A percentile compares a stretch with the other conserved stretches of the same genome.
Evolutionary conservation across 2,797 vertebrate genomes (phyloP).

Genomic region (Bryconaethiops microstoma): DNA sequence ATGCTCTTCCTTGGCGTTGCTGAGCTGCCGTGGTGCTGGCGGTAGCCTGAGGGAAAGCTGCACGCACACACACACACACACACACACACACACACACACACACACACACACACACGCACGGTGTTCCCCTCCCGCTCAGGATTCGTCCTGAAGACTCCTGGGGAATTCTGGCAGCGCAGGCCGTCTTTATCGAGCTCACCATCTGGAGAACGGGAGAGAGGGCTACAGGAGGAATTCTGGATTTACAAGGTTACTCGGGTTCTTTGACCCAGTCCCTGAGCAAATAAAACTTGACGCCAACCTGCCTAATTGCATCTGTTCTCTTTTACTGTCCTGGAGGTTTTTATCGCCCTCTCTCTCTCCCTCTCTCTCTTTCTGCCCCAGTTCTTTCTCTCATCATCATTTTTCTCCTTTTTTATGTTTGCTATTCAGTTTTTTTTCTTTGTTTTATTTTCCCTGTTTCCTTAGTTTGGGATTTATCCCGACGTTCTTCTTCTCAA

Average conservation of each 20-base stretch:
- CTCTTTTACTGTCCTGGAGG: conserved; percentile 54
- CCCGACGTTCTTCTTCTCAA: conserved; percentile 5
- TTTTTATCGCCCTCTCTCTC: conserved; percentile 49
- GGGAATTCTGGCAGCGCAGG: conserved; percentile 53
- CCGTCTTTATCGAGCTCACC: conserved; percentile 50
- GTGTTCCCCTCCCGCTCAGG: conserved; percentile 57
- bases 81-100: conserved; percentile 1
- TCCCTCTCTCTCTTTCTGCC: not conserved
- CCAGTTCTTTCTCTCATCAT: conserved; percentile 29
- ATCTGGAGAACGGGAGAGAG: conserved; percentile 61
- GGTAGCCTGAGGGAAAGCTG: conserved; percentile 39
- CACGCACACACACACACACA: conserved; percentile 36
- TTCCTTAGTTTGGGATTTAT: conserved; percentile 16
- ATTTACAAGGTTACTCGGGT: conserved; percentile 62
- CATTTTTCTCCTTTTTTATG: not conserved
- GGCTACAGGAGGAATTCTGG: conserved; percentile 54
- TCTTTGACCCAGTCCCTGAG: conserved; percentile 60
- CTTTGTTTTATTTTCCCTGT: conserved; percentile 14
- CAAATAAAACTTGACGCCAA: conserved; percentile 64
- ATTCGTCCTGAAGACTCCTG: conserved; percentile 47
- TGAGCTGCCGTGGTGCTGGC: conserved; percentile 35
- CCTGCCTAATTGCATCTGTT: conserved; percentile 64
- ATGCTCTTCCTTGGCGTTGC: conserved; percentile 28
- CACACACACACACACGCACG: conserved; percentile 40
- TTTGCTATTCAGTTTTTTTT: not conserved